Evolutionary conservation across 2,888 invertebrate species (phyloP).

Genomic region (Acleris laterana): DNA sequence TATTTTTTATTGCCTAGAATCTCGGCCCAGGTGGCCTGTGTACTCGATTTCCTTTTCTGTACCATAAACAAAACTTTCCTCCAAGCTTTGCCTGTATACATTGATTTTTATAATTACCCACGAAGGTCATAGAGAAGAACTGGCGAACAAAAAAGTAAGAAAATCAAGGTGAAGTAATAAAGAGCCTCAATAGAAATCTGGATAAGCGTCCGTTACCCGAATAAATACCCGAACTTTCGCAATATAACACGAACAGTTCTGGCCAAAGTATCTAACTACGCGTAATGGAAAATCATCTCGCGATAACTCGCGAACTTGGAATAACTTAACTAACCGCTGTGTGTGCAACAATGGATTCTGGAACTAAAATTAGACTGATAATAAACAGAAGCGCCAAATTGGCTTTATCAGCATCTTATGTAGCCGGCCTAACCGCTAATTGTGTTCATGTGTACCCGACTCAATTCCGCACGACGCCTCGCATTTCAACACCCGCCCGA

Average conservation of each 20-base stretch:
- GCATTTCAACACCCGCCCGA: slow-evolving; percentile 53
- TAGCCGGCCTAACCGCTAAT: slow-evolving; percentile 60
- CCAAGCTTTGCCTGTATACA: no score
- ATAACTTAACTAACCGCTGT: slow-evolving; percentile 42
- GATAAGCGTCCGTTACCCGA: not conserved
- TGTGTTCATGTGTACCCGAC: slow-evolving; percentile 63
- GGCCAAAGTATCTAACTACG: slow-evolving; percentile 31
- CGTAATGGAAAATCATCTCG: slow-evolving; percentile 33
- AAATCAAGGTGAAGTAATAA: not conserved
- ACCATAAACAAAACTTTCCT: no score
- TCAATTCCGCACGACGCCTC: slow-evolving; percentile 56
- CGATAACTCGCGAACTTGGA: slow-evolving; percentile 38
- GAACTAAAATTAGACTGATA: slow-evolving; percentile 66
- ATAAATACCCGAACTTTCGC: slow-evolving; percentile 32
- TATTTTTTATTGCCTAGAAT: no score
- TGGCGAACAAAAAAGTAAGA: no score
- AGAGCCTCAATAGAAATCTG: slow-evolving; percentile 13
- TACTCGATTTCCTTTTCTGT: no score
- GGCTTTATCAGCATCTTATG: slow-evolving; percentile 65
- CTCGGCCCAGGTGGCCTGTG: no score
- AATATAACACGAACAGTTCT: slow-evolving; percentile 31
- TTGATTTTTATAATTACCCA: no score
- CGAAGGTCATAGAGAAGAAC: no score
- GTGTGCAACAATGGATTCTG: slow-evolving; percentile 57
- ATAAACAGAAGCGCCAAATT: slow-evolving; percentile 63